Conservation (phyloP, 2,888 invertebrate species). For the Trichopria drosophilae region DNA sequence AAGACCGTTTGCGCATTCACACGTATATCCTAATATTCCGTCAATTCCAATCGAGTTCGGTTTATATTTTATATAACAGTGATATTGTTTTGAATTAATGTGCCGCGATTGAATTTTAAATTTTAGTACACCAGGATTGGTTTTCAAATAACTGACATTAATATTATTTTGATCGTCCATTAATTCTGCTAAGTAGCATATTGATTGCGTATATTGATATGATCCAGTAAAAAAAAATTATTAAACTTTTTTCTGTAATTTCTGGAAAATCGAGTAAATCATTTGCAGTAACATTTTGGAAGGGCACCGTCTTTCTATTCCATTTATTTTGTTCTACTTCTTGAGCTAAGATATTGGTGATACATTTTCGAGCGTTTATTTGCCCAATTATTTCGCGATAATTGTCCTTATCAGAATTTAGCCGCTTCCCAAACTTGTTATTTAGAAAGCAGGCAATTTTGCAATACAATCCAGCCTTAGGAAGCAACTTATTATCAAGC, state of each 20-base stretch:
- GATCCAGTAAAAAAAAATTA: slow-evolving; percentile 32
- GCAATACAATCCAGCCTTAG: slow-evolving; percentile 16
- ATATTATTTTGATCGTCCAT: slow-evolving; percentile 20
- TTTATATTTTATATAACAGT: slow-evolving; percentile 4
- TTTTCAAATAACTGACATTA: slow-evolving; percentile 13
- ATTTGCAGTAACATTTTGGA: slow-evolving; percentile 1
- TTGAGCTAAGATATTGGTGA: slow-evolving; percentile 2
- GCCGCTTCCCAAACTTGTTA: slow-evolving; percentile 30
- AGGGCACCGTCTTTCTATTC: slow-evolving; percentile 1
- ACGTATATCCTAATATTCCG: slow-evolving; percentile 28
- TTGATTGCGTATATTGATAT: slow-evolving; percentile 31
- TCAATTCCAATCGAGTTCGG: neutral
- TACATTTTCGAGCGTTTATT: neutral
- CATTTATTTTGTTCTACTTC: slow-evolving; percentile 8
- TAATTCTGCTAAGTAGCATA: slow-evolving; percentile 31
- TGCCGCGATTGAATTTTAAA: slow-evolving; percentile 21
- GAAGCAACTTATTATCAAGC: slow-evolving; percentile 32
- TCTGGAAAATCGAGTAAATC: slow-evolving; percentile 15
- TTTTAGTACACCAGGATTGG: slow-evolving; percentile 10
- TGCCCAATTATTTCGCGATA: slow-evolving; percentile 1
- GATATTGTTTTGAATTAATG: slow-evolving; percentile 14
- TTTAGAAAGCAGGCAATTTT: slow-evolving; percentile 26
- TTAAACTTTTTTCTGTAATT: slow-evolving; percentile 29
- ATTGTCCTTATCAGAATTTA: slow-evolving; percentile 7
- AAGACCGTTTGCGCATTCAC: no score